Evolutionary conservation across 2,888 invertebrate species (phyloP).

Genomic region (Cabera pusaria): DNA sequence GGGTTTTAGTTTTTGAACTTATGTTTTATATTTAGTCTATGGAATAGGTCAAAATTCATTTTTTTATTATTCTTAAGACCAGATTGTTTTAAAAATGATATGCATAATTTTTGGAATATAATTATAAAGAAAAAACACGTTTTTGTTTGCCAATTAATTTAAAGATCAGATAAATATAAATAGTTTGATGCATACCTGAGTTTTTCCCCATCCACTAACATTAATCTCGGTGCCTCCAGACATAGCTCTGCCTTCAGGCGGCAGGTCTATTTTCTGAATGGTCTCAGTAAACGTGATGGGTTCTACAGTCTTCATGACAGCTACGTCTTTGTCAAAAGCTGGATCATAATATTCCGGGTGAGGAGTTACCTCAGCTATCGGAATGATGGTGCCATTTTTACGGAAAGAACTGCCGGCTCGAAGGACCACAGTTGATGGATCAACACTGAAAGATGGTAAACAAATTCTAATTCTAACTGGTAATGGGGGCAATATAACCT

Average conservation of each 20-base stretch:
- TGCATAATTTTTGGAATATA: too few relatives aligned
- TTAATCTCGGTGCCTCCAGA: conserved; percentile 43
- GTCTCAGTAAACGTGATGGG: conserved; percentile 58
- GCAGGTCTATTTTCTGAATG: conserved; percentile 55
- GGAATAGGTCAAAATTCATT: too few relatives aligned
- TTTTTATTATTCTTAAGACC: too few relatives aligned
- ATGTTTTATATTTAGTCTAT: too few relatives aligned
- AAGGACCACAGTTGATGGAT: conserved; percentile 61
- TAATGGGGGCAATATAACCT: too few relatives aligned
- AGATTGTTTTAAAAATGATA: too few relatives aligned
- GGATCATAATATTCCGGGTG: conserved; percentile 67
- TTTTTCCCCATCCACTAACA: conserved; percentile 73
- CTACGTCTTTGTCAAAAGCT: conserved; percentile 68
- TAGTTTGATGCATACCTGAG: too few relatives aligned
- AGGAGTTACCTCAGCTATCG: conserved; percentile 62
- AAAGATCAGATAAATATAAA: too few relatives aligned
- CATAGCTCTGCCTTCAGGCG: conserved; percentile 42
- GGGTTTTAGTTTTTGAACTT: too few relatives aligned
- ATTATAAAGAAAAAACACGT: too few relatives aligned
- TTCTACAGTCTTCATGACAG: conserved; percentile 62
- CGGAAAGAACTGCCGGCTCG: conserved; percentile 72
- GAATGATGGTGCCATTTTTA: conserved; percentile 67
- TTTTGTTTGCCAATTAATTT: too few relatives aligned
- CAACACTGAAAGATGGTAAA: conserved; percentile 58
- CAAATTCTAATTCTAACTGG: too few relatives aligned